Base-by-base conservation (phyloP, 2,113 vertebrate genomes). In the Coptodon bakossiorum region DNA sequence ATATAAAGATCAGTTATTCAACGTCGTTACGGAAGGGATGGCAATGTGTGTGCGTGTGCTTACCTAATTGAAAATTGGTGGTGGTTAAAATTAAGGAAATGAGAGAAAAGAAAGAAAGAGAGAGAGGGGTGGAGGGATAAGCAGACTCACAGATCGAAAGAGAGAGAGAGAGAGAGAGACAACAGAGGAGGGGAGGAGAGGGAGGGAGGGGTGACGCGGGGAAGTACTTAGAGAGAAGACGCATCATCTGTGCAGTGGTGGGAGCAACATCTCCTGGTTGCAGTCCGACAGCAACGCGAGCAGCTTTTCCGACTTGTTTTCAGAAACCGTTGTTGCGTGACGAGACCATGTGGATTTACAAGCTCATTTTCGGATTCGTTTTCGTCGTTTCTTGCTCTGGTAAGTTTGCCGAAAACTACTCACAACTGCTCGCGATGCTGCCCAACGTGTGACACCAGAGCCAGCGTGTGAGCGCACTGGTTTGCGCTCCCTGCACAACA, bases 211-310 rank as follows among this genome's bases (percentile, higher is more conserved):
- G 56, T 54, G 83, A 34, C 84, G 81, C 13, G 88, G 88, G 50
- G 53, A 87, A 92, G 88, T 95, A 94, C 92, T 94, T 92, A 93
- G 93, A 93, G 92, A 90, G 89, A 87, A 93, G 93, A 93, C 90
- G 91, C 95, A 95, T 95, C 94, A 85, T 94, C 90, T 89, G 90
- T 91, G 93, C 94, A 91, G 94, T 81, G 93, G 89, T 94, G 89
- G 85, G 91, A 80, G 92, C 83, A 91, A 93, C 93, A 91, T 93
- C 92, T 93, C 88, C 52, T 40, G 80, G 79, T 91, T 36, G 79
- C 89, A 61, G 86, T 86, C 81, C 43, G 54, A 76, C 88, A 73
- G 83, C 83, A 6, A 86, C 36, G 79, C 79, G 16, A 45, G 66
- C 50, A 81, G 78, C 38, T 12, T 17, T 57, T 38, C 29, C 52